Conservation (phyloP, 64 coral and sea anemone genomes). For the Catalaphyllia jardinei region DNA sequence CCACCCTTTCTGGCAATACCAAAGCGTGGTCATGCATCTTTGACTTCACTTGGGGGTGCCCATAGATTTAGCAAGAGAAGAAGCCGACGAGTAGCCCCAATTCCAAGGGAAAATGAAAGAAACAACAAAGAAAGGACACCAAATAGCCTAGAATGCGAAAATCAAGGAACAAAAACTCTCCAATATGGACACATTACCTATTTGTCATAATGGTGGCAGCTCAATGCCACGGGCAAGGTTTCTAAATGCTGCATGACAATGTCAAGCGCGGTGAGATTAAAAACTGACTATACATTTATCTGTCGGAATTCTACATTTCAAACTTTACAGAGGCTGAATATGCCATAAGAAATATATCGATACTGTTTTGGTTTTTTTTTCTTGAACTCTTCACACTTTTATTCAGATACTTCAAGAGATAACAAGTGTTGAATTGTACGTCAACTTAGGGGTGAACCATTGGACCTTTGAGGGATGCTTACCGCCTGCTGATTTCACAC, state of each 20-base stretch:
- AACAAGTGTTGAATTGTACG: too few relatives aligned
- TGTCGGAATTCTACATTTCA: too few relatives aligned
- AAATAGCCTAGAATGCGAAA: background rate
- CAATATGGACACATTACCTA: background rate
- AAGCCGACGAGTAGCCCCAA: background rate
- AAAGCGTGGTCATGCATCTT: background rate
- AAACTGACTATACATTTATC: too few relatives aligned
- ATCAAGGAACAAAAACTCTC: background rate
- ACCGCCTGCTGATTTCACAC: too few relatives aligned
- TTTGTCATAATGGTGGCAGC: background rate
- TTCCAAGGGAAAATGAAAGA: background rate
- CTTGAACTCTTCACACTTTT: too few relatives aligned
- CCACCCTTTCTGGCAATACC: background rate
- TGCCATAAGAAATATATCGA: too few relatives aligned
- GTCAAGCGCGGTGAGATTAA: too few relatives aligned
- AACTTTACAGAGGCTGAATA: too few relatives aligned
- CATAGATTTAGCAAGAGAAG: background rate
- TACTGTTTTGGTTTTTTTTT: too few relatives aligned
- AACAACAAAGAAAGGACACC: background rate
- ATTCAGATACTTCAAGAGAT: too few relatives aligned
- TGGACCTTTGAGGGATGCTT: too few relatives aligned
- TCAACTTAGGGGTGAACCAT: too few relatives aligned
- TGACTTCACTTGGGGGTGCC: background rate
- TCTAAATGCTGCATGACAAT: background rate
- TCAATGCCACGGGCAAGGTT: background rate